Base-by-base conservation (phyloP, 2,113 vertebrate genomes). In the Oryzias curvinotus region DNA sequence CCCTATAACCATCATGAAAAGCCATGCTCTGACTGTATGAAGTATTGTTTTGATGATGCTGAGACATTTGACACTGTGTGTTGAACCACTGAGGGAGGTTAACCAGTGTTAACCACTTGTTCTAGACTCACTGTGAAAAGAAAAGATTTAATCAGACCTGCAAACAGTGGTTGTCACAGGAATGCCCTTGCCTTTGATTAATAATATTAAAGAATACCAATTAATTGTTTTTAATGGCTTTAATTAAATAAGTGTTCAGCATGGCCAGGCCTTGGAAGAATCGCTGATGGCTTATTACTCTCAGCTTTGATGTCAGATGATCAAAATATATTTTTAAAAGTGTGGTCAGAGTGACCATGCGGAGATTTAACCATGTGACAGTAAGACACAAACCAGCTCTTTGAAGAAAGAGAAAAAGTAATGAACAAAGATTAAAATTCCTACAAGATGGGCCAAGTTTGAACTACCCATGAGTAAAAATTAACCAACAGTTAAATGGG, bases 401-500 rank as follows among this genome's bases (percentile, higher is more conserved):
- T 14, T 1, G 28, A 41, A 53, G 18, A n/a, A 26, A 8, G 1
- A 8, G 5, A 19, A 28, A 44, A 44, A 18, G 3, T 10, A 18
- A 44, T 12, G 13, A 30, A 15, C 2, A 7, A 18, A 7, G 28
- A 3, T n/a, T 17, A 64, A 65, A 47, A 17, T 41, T 1, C 19
- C 16, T 14, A 6, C 0, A 17, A 25, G 14, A 26, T 25, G 10
- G 4, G 21, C 21, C 42, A 23, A 13, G 41, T 43, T 1, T 16
- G 17, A 44, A 50, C 36, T 1, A 10, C 36, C 36, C 36, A 36
- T 12, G 36, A 13, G 17, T 72, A 77, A 84, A 75, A 28, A 67
- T 88, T 75, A 81, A 81, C 80, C 12, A 4, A 19, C 4, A 0
- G 14, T 41, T 23, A 14, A 36, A 10, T 12, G 8, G 12, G n/a